These are phyloP conservation scores for Siderastrea siderea DNA, from an alignment of 92 coral and sea anemone genomes.

Conservation along the genomic window DNA sequence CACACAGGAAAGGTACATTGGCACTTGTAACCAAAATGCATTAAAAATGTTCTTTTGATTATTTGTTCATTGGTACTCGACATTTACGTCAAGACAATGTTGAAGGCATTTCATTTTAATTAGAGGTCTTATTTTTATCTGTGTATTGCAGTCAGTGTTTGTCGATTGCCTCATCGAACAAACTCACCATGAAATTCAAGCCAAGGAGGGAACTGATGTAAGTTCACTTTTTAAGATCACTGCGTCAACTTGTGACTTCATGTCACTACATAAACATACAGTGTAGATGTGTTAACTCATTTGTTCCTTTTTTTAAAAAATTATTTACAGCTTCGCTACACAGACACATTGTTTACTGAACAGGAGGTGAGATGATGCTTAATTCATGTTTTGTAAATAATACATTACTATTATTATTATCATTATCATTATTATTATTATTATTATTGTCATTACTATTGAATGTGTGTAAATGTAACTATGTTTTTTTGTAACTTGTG, in stretches of 20 bases:
- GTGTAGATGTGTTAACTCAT: background rate
- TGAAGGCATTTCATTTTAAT: too few relatives aligned
- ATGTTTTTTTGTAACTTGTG: too few relatives aligned
- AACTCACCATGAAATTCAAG: conserved; percentile 94
- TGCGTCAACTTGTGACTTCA: too few relatives aligned
- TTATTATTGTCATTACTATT: too few relatives aligned
- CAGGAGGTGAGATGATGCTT: conserved; percentile 82
- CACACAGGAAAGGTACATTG: conserved; percentile 93
- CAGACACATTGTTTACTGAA: conserved; percentile 95
- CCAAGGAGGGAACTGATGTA: conserved; percentile 95
- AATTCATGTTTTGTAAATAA: background rate
- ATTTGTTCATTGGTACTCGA: too few relatives aligned
- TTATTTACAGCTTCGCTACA: conserved; percentile 84
- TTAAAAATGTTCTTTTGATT: too few relatives aligned
- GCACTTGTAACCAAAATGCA: too few relatives aligned
- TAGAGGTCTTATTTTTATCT: background rate
- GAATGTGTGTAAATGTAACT: too few relatives aligned
- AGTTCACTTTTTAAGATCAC: conserved; percentile 19
- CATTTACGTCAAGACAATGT: too few relatives aligned
- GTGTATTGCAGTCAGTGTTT: conserved; percentile 55
- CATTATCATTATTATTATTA: too few relatives aligned
- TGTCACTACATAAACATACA: background rate
- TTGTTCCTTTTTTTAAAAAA: background rate
- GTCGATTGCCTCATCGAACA: conserved; percentile 98
- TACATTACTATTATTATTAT: background rate